Evolutionary conservation across 2,888 invertebrate species (phyloP).

Genomic region (Melolontha melolontha): DNA sequence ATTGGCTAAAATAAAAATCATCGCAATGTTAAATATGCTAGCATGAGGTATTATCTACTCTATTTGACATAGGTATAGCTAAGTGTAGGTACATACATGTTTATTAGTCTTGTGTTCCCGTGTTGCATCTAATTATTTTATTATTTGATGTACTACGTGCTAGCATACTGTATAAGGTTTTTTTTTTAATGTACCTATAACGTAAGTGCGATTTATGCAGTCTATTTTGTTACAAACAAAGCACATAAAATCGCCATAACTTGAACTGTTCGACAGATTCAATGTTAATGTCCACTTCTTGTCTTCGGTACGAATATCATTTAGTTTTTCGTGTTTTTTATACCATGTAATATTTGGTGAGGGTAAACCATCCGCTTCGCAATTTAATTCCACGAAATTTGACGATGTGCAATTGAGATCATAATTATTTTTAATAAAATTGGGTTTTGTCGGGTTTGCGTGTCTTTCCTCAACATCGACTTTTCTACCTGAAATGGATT

Average conservation of each 20-base stretch:
- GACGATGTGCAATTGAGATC: conserved; percentile 11
- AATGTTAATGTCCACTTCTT: conserved; percentile 75
- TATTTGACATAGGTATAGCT: too few relatives aligned
- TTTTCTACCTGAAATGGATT: conserved; percentile 1
- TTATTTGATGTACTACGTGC: too few relatives aligned
- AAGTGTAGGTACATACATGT: too few relatives aligned
- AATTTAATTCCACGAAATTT: conserved; percentile 67
- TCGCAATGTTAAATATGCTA: too few relatives aligned
- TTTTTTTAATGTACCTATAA: conserved; percentile 25
- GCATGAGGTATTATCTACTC: too few relatives aligned
- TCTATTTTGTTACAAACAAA: conserved; percentile 85
- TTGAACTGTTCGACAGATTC: conserved; percentile 55
- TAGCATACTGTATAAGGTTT: not conserved
- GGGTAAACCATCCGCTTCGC: conserved; percentile 81
- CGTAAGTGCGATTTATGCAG: conserved; percentile 78
- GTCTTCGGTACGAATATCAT: conserved; percentile 72
- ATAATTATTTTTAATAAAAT: conserved; percentile 5
- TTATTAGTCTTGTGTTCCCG: too few relatives aligned
- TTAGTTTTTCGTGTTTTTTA: conserved; percentile 73
- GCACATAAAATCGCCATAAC: conserved; percentile 88
- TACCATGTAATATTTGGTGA: conserved; percentile 78
- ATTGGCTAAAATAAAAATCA: too few relatives aligned
- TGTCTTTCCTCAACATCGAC: not conserved
- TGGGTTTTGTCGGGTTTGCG: conserved; percentile 8
- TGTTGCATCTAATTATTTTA: too few relatives aligned